Base-by-base conservation (phyloP, 2,113 vertebrate species). In the Himantopus leucocephalus region DNA sequence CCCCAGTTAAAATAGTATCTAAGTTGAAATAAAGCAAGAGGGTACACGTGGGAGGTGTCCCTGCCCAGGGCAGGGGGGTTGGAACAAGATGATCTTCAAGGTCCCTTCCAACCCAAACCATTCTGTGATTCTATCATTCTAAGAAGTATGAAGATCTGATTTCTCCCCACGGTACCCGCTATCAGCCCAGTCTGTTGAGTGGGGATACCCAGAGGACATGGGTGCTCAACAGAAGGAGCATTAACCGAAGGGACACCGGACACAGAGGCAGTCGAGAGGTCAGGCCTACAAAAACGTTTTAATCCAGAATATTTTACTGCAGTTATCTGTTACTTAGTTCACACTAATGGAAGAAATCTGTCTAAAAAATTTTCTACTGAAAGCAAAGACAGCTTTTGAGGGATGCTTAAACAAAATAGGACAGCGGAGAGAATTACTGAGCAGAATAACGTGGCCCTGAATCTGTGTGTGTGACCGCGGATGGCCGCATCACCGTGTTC, bases 111-210 rank as follows among this genome's bases (percentile, higher is more conserved):
- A 45, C 45, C 45, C 45, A 45, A 45, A 45, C 17, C 45, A 45
- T 9, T 45, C 45, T 45, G 18, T 45, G 45, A 19, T 45, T 45
- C 45, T 45, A 18, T 45, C 17, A 8, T 45, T 45, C 43, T 45
- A 37, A 37, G 37, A 18, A 45, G 22, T 2, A 8, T 0, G 5
- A 53, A 29, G 52, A 27, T n/a, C 23, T 52, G 79, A 30, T 34
- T 2, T 87, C 56, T 53, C 66, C 32, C 8, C 0, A 2, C 8
- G 55, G 29, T 2, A 3, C 13, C n/a, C 0, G 0, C 1, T 24
- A 6, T 7, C 79, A 58, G 37, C 39, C 66, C 43, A 14, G 15
- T 19, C 52, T 45, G 53, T 34, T 52, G 47, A 35, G 67, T 9
- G 56, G 29, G 45, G 32, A 14, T 15, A 8, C 26, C 59, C 32